These are phyloP conservation scores for Xanthorhoe spadicearia DNA, from an alignment of 2,888 invertebrate genomes.

Conservation along the genomic window DNA sequence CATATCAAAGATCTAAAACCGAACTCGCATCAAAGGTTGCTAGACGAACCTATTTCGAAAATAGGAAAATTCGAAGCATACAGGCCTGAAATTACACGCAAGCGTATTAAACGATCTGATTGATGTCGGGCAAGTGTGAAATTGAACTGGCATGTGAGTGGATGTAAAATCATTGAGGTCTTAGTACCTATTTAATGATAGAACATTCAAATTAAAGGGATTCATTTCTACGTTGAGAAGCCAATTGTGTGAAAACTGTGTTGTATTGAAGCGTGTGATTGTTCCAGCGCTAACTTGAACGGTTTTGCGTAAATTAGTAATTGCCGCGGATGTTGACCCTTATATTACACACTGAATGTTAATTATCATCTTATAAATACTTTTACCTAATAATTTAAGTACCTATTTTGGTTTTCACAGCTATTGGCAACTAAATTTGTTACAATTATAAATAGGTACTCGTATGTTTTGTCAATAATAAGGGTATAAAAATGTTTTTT, in stretches of 20 bases:
- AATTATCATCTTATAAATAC: background rate
- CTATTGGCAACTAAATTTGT: too few relatives aligned
- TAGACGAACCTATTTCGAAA: constrained; percentile 12
- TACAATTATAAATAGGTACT: too few relatives aligned
- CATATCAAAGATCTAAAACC: constrained; percentile 1
- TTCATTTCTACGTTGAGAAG: constrained; percentile 36
- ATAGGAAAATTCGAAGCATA: constrained; percentile 28
- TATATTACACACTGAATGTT: background rate
- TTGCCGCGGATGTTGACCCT: background rate
- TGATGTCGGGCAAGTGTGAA: constrained; percentile 54
- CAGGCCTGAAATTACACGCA: constrained; percentile 37
- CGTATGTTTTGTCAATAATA: too few relatives aligned
- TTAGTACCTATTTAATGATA: constrained; percentile 41
- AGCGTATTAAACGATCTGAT: constrained; percentile 49
- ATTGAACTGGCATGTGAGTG: constrained; percentile 50
- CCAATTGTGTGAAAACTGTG: constrained; percentile 36
- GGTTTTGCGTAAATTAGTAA: constrained; percentile 5
- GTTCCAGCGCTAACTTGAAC: background rate
- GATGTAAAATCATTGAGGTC: constrained; percentile 41
- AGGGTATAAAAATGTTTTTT: too few relatives aligned
- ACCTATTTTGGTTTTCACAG: too few relatives aligned
- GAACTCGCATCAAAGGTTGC: constrained; percentile 20
- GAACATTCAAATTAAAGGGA: constrained; percentile 41
- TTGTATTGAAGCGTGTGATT: constrained; percentile 18
- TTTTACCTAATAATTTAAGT: too few relatives aligned